A percentile compares a stretch with the other conserved stretches of the same genome.
Evolutionary conservation across 2,113 vertebrate genomes (phyloP).

Genomic region (Corapipo altera): DNA sequence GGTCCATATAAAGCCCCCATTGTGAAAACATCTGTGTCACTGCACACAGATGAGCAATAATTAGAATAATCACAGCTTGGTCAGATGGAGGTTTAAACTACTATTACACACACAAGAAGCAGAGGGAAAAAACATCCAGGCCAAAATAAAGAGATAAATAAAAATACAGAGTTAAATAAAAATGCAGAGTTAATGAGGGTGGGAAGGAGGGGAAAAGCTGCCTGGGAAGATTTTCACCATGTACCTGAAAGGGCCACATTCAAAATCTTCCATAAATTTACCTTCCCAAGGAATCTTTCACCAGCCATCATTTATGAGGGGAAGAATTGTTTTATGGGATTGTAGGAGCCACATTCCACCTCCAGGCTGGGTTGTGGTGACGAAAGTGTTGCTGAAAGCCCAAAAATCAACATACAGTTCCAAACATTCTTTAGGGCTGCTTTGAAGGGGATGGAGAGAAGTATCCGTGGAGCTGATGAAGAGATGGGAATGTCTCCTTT

Average conservation of each 20-base stretch:
- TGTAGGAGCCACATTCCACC: background rate
- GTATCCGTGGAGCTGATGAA: background rate
- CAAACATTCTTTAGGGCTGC: background rate
- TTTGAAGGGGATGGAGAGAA: background rate
- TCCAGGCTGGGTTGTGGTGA: background rate
- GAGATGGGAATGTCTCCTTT: background rate
- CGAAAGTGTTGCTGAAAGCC: background rate
- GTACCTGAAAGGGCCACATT: background rate
- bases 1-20: background rate
- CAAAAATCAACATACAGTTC: background rate
- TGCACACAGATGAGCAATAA: background rate
- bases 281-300: background rate
- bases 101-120: background rate
- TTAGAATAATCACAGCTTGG: background rate
- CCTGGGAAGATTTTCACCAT: background rate
- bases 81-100: background rate
- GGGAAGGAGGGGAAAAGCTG: background rate
- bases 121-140: background rate
- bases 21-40: conserved; percentile 3
- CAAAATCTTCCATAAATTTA: background rate
- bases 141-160: conserved; percentile 36
- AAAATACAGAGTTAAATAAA: background rate
- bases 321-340: background rate
- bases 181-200: background rate
- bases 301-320: background rate